Evolutionary conservation across 2,888 invertebrate species (phyloP), one percentile per base, ranked within the genome.

Genomic region (Dryocosmus kuriphilus): DNA sequence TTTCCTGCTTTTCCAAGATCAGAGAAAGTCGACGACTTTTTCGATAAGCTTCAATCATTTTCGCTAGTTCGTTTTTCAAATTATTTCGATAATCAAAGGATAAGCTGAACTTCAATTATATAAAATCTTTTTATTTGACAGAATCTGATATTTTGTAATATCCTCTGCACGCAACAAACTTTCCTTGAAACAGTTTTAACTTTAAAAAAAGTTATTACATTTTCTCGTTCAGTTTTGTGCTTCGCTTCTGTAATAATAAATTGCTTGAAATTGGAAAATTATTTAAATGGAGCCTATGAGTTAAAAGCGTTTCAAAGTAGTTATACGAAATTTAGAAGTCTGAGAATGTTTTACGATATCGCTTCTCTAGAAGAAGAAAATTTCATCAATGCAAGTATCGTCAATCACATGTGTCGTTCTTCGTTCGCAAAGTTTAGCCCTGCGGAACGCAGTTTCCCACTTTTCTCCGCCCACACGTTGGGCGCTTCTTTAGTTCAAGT

Each of bases 331-430:
- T 46, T 71, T 51, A 65, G 22, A 5, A 19, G 32, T 6, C 51
- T 24, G 57, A 74, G 55, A 57, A 74, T 24, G 19, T n/a, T 71
- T 71, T 30, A 71, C 67, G 46, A 71, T 46, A 71, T 71, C 46
- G 5, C 51, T 46, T 30, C 41, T 16, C 46, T 14, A 60, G 27
- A 74, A 22, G n/a, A n/a, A 38, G 6, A 60, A 32, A 74, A 55
- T 24, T 65, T 22, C 14, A n/a, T 74, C 4, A 27, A 0, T 46
- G 1, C 16, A 22, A 27, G 67, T 30, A 7, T 71, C 67, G 51
- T 71, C 30, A 71, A 30, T 71, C 30, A 71, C 46, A 51, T 71
- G 46, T 71, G 46, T 41, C 38, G 38, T 67, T 41, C 8, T 67
- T 67, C 67, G 19, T 46, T 46, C 14, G 35, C n/a, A 30, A 71